phyloP scores from a whole-genome alignment of 1,140 invertebrate species.

The silkworm (Bombyx mori) region ASM3026992v2 NC_085114.1:8358001-8358500 shows the following conservation, averaged over 20 bases:
- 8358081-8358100: neutral
- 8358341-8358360: neutral
- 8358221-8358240: neutral
- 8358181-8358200: neutral
- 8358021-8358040: conserved; percentile 2
- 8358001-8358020: neutral
- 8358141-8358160: conserved; percentile 1
- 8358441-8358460: too few relatives aligned
- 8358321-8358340: neutral
- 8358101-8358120: neutral
- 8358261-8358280: neutral
- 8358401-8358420: neutral
- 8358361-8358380: neutral
- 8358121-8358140: neutral
- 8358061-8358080: neutral
- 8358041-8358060: conserved; percentile 1
- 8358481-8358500: too few relatives aligned
- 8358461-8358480: too few relatives aligned
- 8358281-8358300: neutral
- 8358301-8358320: neutral
- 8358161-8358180: neutral
- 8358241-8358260: neutral
- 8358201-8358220: neutral
- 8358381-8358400: conserved; percentile 1
- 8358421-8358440: neutral